Base-by-base conservation (phyloP, 2,888 invertebrate genomes). In the Polyploca ridens region DNA sequence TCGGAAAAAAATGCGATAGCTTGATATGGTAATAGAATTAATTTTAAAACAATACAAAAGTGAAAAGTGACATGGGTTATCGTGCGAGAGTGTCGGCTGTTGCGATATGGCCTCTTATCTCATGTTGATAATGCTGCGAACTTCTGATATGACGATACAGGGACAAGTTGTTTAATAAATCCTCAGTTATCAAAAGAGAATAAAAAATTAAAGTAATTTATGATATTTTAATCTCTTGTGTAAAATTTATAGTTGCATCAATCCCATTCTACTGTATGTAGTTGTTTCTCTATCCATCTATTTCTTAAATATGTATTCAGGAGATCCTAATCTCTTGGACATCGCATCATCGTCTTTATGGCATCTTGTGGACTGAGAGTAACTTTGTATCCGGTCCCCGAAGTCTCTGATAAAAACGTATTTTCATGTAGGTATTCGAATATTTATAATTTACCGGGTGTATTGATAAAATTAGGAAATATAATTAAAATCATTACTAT, bases 31-130 rank as follows among this genome's bases (percentile, higher is more conserved):
- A 60, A 64, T 67, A 62, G 59, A 65, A 62, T 35, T 66, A 64
- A 64, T 62, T 44, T 63, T 63, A 65, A 66, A 62, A 66, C 72
- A 77, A 78, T 73, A 74, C 19, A 77, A 81, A 77, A 80, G 80
- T 83, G 81, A 78, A 90, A 88, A 87, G 80, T 83, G 88, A 82
- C 81, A 82, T 76, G 80, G 79, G 83, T 83, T 89, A 89, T 91
- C 89, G 73, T 76, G 79, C 78, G 83, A 84, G 77, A 76, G 84
- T 87, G 87, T 84, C 85, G 90, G 88, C 90, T 87, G 89, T 86
- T 82, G 84, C 73, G 82, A 74, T 91, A 90, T 92, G 91, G 77
- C 69, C 71, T 67, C 76, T 88, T 91, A 91, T 91, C 91, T 74
- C 69, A 46, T 67, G 67, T 75, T 83, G 92, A 92, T 92, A 91